A percentile compares a stretch with the other conserved stretches of the same genome.
phyloP scores from a whole-genome alignment of 2,888 invertebrate genomes.

The Eurytoma californica region DNA sequence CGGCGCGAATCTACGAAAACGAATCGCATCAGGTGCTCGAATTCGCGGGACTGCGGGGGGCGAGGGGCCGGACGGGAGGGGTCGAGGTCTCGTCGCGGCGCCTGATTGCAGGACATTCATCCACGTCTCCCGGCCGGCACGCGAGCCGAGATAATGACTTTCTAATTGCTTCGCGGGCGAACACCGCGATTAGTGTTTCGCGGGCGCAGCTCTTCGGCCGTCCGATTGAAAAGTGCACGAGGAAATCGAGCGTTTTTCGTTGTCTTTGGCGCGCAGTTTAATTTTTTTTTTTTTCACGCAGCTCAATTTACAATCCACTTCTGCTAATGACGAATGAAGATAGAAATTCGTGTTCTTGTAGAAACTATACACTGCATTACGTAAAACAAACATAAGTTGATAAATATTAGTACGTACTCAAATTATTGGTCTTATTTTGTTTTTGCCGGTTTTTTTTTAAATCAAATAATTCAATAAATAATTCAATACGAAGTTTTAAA shows the following conservation, averaged over 20 bases:
- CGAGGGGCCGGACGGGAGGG: neutral
- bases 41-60: neutral
- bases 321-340: no score
- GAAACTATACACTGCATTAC: no score
- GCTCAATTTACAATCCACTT: neutral
- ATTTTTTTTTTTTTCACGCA: neutral
- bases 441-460: no score
- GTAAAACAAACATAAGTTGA: no score
- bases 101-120: slow-evolving; percentile 66
- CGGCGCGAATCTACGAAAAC: neutral
- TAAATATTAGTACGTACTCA: no score
- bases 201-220: slow-evolving; percentile 13
- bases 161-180: slow-evolving; percentile 64
- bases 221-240: slow-evolving; percentile 39
- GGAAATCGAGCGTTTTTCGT: slow-evolving; percentile 13
- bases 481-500: no score
- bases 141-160: slow-evolving; percentile 66
- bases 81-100: slow-evolving; percentile 44
- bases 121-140: slow-evolving; percentile 57
- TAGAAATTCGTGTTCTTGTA: no score
- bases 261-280: neutral
- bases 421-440: no score
- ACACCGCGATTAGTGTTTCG: slow-evolving; percentile 38
- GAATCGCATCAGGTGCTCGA: neutral
- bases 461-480: no score